Conservation (phyloP, 2,888 invertebrate species). For the Drosophila multiciliata region DNA sequence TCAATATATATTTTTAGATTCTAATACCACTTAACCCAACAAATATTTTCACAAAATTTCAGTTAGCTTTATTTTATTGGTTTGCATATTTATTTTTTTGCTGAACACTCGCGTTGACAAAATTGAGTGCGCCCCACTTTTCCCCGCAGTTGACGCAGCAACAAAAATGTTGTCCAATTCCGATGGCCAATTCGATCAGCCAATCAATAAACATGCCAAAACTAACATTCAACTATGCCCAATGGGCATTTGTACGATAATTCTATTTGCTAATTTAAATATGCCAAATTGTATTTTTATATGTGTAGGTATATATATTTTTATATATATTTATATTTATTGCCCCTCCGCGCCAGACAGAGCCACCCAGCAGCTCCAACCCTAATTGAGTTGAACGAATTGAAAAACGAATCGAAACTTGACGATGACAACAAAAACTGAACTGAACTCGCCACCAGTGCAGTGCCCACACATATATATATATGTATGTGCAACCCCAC, state of each 20-base stretch:
- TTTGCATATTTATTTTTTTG: background rate
- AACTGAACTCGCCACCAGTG: conserved; percentile 16
- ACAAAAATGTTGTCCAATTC: conserved; percentile 47
- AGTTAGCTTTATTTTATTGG: background rate
- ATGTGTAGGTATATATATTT: conserved; percentile 19
- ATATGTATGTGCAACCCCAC: conserved; percentile 7
- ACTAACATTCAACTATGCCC: conserved; percentile 65
- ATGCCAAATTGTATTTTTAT: conserved; percentile 73
- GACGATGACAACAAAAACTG: conserved; percentile 47
- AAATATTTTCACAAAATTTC: conserved; percentile 1
- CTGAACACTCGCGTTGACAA: background rate
- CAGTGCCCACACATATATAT: background rate
- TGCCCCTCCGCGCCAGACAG: background rate
- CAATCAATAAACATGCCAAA: conserved; percentile 77
- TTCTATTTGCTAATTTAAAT: conserved; percentile 80
- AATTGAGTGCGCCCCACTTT: background rate
- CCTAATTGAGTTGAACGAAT: conserved; percentile 78
- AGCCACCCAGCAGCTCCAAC: conserved; percentile 12
- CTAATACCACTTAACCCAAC: conserved; percentile 16
- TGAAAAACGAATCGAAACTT: conserved; percentile 65
- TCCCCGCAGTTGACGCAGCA: conserved; percentile 8
- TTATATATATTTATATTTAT: conserved; percentile 16
- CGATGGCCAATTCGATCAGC: conserved; percentile 68
- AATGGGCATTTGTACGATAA: conserved; percentile 59
- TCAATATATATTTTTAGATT: conserved; percentile 25